A percentile compares a stretch with the other conserved stretches of the same genome.
phyloP scores from a whole-genome alignment of 1,140 invertebrate genomes.

The Pseudomyrmex dendroicus region DNA sequence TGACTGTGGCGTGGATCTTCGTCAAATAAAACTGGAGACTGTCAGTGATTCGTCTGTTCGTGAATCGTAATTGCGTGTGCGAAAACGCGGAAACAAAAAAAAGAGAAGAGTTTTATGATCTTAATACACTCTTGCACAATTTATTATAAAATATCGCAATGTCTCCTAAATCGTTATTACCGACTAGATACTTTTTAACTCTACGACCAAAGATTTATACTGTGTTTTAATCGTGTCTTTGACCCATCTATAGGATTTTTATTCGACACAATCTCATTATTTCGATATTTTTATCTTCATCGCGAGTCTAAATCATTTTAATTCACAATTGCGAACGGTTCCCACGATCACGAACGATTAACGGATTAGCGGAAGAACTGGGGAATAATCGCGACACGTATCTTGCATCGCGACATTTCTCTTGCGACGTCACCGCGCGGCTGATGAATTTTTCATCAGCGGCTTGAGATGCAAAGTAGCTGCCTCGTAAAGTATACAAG shows the following conservation, averaged over 20 bases:
- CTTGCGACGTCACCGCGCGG: background rate
- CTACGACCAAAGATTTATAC: too few relatives aligned
- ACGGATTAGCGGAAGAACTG: slow-evolving; percentile 39
- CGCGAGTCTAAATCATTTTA: background rate
- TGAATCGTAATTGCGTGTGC: too few relatives aligned
- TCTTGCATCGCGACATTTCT: slow-evolving; percentile 9
- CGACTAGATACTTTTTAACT: too few relatives aligned
- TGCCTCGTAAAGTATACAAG: slow-evolving; percentile 80
- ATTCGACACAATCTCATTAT: too few relatives aligned
- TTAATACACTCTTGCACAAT: too few relatives aligned
- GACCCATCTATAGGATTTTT: too few relatives aligned
- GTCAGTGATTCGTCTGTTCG: background rate
- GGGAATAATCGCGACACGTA: slow-evolving; percentile 7
- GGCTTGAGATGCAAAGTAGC: slow-evolving; percentile 78
- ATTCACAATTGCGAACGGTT: background rate
- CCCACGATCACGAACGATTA: background rate
- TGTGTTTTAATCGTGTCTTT: too few relatives aligned
- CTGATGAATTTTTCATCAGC: slow-evolving; percentile 82
- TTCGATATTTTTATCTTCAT: background rate
- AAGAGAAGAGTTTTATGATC: too few relatives aligned
- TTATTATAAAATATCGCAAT: too few relatives aligned
- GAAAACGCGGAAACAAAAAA: too few relatives aligned
- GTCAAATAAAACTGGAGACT: slow-evolving; percentile 5
- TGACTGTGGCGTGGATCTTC: slow-evolving; percentile 3
- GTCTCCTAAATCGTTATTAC: too few relatives aligned